A percentile compares a stretch with the other conserved stretches of the same genome.
These are phyloP conservation scores for Irena cyanogastra DNA, from an alignment of 2,113 vertebrate species.

Conservation along the genomic window DNA sequence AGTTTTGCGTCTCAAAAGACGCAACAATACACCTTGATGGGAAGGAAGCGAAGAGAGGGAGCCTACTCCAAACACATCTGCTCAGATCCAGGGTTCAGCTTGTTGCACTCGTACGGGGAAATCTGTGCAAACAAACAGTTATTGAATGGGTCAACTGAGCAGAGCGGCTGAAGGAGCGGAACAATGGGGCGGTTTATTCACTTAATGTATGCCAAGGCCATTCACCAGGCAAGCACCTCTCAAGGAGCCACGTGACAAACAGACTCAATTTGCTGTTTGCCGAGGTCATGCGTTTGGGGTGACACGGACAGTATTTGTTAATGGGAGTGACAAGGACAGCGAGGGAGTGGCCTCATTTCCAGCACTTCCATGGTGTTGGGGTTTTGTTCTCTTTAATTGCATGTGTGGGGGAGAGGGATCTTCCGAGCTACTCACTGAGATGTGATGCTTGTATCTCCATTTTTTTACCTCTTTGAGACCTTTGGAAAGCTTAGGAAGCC, in stretches of 20 bases:
- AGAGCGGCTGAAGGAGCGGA: constrained; percentile 37
- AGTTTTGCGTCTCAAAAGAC: constrained; percentile 24
- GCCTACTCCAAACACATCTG: constrained; percentile 56
- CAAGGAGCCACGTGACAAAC: not conserved
- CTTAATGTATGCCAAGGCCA: constrained; percentile 57
- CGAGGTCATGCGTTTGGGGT: not conserved
- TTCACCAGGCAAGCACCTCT: constrained; percentile 50
- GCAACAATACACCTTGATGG: constrained; percentile 52
- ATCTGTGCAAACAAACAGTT: constrained; percentile 59
- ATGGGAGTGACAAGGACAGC: not conserved
- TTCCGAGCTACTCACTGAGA: not conserved
- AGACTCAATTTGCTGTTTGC: not conserved
- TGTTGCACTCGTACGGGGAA: constrained; percentile 36
- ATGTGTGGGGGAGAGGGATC: not conserved
- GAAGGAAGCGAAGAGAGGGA: not conserved
- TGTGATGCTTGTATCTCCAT: not conserved
- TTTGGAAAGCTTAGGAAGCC: not conserved
- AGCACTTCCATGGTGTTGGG: not conserved
- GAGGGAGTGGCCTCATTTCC: not conserved
- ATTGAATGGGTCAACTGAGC: constrained; percentile 48
- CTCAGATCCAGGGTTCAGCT: constrained; percentile 42
- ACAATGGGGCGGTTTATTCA: constrained; percentile 53
- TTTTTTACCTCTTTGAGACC: not conserved
- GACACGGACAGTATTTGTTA: not conserved
- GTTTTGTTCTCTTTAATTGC: not conserved